phyloP scores from a whole-genome alignment of 2,113 vertebrate genomes.

The Nerophis ophidion region DNA sequence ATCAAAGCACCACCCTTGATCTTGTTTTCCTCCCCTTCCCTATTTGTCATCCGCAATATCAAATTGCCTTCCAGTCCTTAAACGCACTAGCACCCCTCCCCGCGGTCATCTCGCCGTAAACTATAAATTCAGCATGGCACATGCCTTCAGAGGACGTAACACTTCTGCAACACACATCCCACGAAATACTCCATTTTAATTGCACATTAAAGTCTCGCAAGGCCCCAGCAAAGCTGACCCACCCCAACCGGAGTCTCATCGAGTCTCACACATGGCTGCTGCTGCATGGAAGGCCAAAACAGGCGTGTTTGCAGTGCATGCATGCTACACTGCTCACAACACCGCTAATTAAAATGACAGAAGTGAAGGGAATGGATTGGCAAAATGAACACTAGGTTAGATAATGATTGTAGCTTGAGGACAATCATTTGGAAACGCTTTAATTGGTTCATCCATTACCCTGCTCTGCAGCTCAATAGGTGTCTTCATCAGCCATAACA shows the following conservation, averaged over 20 bases:
- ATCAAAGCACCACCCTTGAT: too few relatives aligned
- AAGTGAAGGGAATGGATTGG: not conserved
- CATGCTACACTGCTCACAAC: not conserved
- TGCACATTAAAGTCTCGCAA: slow-evolving; percentile 42
- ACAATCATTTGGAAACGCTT: not conserved
- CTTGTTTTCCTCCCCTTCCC: not conserved
- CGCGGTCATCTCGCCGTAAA: slow-evolving; percentile 40
- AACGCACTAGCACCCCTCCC: slow-evolving; percentile 20
- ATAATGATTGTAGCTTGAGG: not conserved
- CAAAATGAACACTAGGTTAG: not conserved
- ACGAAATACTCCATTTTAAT: slow-evolving; percentile 50
- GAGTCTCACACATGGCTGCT: not conserved
- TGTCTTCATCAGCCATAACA: not conserved
- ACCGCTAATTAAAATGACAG: not conserved
- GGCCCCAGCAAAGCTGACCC: slow-evolving; percentile 3
- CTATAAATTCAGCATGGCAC: slow-evolving; percentile 52
- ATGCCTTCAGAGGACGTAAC: slow-evolving; percentile 41
- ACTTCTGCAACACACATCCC: slow-evolving; percentile 40
- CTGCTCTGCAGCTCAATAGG: not conserved
- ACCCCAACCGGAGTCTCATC: too few relatives aligned
- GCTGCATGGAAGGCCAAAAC: not conserved
- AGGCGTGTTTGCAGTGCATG: not conserved
- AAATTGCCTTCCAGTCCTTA: slow-evolving; percentile 12
- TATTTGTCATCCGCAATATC: slow-evolving; percentile 13
- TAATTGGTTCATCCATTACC: not conserved